A percentile compares a stretch with the other conserved stretches of the same genome.
phyloP scores from a whole-genome alignment of 2,797 vertebrate species.

The Urophycis tenuis region DNA sequence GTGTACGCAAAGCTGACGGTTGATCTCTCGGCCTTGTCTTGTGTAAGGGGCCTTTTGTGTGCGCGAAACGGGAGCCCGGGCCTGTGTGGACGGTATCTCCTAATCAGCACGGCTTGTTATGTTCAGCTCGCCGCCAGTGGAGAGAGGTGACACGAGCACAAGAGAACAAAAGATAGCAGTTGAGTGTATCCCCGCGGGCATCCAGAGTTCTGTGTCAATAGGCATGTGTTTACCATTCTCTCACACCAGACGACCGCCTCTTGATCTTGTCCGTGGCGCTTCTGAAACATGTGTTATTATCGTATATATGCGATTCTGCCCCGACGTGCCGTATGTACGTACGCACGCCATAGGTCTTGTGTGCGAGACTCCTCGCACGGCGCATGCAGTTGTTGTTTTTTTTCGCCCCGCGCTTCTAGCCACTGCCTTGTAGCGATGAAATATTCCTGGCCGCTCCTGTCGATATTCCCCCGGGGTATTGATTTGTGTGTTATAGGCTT shows the following conservation, averaged over 20 bases:
- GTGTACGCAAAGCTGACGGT: not conserved
- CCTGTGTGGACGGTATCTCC: not conserved
- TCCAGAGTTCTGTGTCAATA: not conserved
- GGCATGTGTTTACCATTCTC: not conserved
- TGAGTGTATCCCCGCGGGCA: not conserved
- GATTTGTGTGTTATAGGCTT: conserved; percentile 37
- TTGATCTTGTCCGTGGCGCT: not conserved
- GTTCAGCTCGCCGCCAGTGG: not conserved
- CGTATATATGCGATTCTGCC: too few relatives aligned
- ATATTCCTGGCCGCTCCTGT: conserved; percentile 26
- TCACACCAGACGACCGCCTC: not conserved
- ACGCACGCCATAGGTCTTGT: not conserved
- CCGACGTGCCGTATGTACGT: too few relatives aligned
- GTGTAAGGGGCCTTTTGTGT: not conserved
- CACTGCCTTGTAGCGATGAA: conserved; percentile 11
- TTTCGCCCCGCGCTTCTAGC: conserved; percentile 8
- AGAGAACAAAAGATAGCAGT: not conserved
- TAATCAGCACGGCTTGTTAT: conserved; percentile 1
- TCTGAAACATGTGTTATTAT: not conserved
- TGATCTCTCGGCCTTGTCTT: not conserved
- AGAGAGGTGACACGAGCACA: not conserved
- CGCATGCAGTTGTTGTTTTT: not conserved
- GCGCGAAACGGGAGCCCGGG: not conserved
- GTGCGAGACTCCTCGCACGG: not conserved
- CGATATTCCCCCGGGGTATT: conserved; percentile 36